Evolutionary conservation across 2,797 vertebrate genomes (phyloP).

Genomic region (Anguilla marmorata): DNA sequence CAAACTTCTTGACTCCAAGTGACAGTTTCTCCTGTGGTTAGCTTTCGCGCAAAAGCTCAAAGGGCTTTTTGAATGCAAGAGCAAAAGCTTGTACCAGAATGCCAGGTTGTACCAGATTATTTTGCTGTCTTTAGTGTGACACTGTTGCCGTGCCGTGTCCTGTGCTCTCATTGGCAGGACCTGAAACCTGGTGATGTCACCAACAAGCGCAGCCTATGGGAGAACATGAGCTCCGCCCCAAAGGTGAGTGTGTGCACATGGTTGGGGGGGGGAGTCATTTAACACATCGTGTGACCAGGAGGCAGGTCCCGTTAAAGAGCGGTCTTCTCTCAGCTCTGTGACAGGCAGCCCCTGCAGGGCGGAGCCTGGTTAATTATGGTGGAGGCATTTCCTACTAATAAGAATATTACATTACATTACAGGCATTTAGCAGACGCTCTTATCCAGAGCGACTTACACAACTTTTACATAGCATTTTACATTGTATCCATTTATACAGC

Average conservation of each 20-base stretch:
- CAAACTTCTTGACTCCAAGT: too few species aligned
- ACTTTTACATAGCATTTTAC: too few species aligned
- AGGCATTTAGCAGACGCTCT: too few species aligned
- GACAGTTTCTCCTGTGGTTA: too few species aligned
- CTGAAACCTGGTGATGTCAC: conserved; percentile 84
- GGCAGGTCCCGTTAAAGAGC: neutral
- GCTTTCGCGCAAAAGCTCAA: too few species aligned
- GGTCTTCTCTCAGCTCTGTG: neutral
- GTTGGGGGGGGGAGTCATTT: neutral
- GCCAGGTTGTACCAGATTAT: too few species aligned
- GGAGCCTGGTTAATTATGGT: too few species aligned
- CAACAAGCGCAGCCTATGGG: conserved; percentile 90
- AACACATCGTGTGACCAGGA: neutral
- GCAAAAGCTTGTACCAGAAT: neutral
- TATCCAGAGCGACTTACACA: too few species aligned
- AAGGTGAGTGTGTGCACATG: conserved; percentile 61
- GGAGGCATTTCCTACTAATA: neutral
- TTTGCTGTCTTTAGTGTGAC: neutral
- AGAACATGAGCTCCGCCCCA: conserved; percentile 81
- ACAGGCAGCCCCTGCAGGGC: neutral
- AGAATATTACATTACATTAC: neutral
- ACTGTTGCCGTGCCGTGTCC: neutral
- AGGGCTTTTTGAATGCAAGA: too few species aligned
- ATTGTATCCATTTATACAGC: too few species aligned
- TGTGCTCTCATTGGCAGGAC: conserved; percentile 70